Conservation (phyloP, 2,797 vertebrate species). For the Megalops cyprinoides region DNA sequence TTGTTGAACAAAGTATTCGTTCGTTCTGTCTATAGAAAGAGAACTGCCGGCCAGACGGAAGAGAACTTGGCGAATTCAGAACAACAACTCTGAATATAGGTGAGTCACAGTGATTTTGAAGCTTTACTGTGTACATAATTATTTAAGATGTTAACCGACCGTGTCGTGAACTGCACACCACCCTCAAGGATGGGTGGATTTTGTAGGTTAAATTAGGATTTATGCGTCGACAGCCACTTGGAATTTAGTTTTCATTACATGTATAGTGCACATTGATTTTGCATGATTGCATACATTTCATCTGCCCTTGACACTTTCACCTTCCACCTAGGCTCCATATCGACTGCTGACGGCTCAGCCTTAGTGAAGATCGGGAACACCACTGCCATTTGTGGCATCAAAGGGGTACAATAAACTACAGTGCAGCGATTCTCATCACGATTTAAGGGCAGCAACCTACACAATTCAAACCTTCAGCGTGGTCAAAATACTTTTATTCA, state of each 20-base stretch:
- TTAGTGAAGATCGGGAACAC: conserved; percentile 95
- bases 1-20: not conserved
- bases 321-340: conserved; percentile 82
- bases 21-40: conserved; percentile 80
- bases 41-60: conserved; percentile 93
- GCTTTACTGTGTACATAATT: not conserved
- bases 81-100: conserved; percentile 93
- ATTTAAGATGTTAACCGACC: too few relatives aligned
- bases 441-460: not conserved
- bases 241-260: too few relatives aligned
- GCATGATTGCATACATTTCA: not conserved
- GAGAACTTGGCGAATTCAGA: conserved; percentile 90
- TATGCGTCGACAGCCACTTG: not conserved
- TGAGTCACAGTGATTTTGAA: conserved; percentile 56
- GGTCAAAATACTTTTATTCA: not conserved
- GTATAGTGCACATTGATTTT: not conserved
- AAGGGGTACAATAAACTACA: conserved; percentile 77
- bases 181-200: too few relatives aligned
- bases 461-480: not conserved
- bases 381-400: conserved; percentile 92
- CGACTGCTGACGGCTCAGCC: conserved; percentile 92
- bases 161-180: too few relatives aligned
- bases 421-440: not conserved
- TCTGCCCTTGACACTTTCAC: not conserved
- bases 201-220: not conserved